A percentile compares a stretch with the other conserved stretches of the same genome.
Evolutionary conservation across 1,140 invertebrate genomes (phyloP).

Genomic region (Heliconius nattereri): DNA sequence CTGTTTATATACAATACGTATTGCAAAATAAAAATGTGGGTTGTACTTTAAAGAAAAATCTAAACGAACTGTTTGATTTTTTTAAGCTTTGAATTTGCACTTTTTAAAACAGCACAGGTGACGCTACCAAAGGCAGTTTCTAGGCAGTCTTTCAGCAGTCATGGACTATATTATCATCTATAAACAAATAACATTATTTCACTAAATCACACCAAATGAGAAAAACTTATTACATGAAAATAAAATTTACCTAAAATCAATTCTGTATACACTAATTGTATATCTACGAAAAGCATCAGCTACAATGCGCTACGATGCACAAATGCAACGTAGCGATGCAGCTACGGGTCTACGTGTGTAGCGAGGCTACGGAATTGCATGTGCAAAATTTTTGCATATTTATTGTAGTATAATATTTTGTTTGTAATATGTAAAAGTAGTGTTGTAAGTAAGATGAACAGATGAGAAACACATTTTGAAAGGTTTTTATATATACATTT

Average conservation of each 20-base stretch:
- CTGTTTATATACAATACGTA: conserved; percentile 19
- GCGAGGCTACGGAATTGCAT: conserved; percentile 70
- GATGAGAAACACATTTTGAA: too few species aligned
- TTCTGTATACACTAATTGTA: background rate
- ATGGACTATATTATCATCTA: too few species aligned
- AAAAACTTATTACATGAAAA: background rate
- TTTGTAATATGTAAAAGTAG: background rate
- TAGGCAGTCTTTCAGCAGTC: too few species aligned
- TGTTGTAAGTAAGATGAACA: background rate
- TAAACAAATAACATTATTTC: too few species aligned
- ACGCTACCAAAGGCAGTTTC: too few species aligned
- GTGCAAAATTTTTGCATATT: conserved; percentile 57
- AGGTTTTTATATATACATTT: background rate
- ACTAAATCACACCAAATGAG: background rate
- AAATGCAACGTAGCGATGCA: conserved; percentile 72
- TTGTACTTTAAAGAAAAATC: background rate
- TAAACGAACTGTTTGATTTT: too few species aligned
- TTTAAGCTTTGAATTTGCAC: too few species aligned
- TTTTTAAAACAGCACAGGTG: too few species aligned
- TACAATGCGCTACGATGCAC: conserved; percentile 65
- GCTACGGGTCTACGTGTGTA: conserved; percentile 70
- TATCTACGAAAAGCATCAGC: conserved; percentile 56
- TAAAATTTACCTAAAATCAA: background rate
- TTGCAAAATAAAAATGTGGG: background rate
- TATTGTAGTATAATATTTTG: background rate